These are phyloP conservation scores for Dryococelus australis DNA, from an alignment of 2,888 invertebrate species.

Conservation along the genomic window DNA sequence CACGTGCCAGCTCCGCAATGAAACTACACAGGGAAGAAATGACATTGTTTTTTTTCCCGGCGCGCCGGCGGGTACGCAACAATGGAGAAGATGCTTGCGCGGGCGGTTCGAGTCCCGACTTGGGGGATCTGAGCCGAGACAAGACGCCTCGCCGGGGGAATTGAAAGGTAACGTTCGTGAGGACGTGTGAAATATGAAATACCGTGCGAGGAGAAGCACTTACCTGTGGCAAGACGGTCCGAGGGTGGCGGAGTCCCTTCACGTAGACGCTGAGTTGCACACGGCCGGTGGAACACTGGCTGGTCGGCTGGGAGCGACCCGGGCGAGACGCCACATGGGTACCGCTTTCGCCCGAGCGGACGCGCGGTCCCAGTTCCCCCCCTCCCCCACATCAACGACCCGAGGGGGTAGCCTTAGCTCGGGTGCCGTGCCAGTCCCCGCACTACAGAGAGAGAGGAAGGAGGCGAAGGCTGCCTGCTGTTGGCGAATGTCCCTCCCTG, in stretches of 20 bases:
- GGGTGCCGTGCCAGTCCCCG: background rate
- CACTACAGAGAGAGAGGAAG: background rate
- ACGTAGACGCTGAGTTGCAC: slow-evolving; percentile 26
- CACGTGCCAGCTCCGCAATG: background rate
- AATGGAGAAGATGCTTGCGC: background rate
- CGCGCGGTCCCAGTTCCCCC: slow-evolving; percentile 43
- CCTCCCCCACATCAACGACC: background rate
- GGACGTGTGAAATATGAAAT: too few relatives aligned
- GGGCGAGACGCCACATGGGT: slow-evolving; percentile 40
- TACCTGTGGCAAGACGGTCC: too few relatives aligned
- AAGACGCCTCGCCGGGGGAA: background rate
- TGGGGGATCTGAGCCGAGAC: background rate
- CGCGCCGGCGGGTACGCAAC: background rate
- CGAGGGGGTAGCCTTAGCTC: background rate
- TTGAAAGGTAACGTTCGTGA: too few relatives aligned
- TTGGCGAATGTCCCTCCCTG: background rate
- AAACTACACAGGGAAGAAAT: too few relatives aligned
- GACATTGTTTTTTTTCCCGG: background rate
- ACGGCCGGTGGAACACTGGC: slow-evolving; percentile 12
- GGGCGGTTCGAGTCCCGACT: background rate
- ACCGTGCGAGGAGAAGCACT: too few relatives aligned
- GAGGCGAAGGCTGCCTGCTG: background rate
- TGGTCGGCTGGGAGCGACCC: background rate
- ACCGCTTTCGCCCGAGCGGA: slow-evolving; percentile 39
- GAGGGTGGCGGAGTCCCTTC: background rate